A percentile compares a stretch with the other conserved stretches of the same genome.
Conservation (phyloP, 2,797 vertebrate genomes). For the Smutsia gigantea region DNA sequence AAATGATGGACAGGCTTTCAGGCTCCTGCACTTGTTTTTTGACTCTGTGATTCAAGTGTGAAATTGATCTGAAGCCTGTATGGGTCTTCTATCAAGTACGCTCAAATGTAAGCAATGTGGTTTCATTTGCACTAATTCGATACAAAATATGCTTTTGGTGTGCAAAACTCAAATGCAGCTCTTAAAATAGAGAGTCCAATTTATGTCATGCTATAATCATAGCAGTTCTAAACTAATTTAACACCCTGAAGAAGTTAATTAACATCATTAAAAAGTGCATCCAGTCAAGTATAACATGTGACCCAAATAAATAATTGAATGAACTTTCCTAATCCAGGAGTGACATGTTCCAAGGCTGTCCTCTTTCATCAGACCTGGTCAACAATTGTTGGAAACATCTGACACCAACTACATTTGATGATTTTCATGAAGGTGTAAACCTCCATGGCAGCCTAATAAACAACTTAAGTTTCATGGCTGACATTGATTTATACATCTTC, state of each 20-base stretch:
- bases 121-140: conserved; percentile 72
- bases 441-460: conserved; percentile 84
- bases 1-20: conserved; percentile 70
- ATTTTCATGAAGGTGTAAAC: conserved; percentile 86
- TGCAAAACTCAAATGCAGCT: conserved; percentile 68
- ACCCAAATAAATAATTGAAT: conserved; percentile 89
- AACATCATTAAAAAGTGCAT: conserved; percentile 89
- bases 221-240: conserved; percentile 85
- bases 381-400: conserved; percentile 84
- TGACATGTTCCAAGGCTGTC: conserved; percentile 84
- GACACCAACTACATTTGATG: conserved; percentile 78
- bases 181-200: conserved; percentile 66
- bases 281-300: conserved; percentile 87
- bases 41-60: conserved; percentile 77
- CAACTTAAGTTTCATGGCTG: conserved; percentile 86
- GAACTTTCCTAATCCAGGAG: conserved; percentile 81
- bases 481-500: conserved; percentile 90
- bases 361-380: conserved; percentile 86
- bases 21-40: conserved; percentile 61
- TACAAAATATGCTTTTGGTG: conserved; percentile 66
- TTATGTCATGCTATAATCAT: conserved; percentile 83
- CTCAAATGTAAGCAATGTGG: conserved; percentile 52
- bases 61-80: conserved; percentile 71
- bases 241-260: conserved; percentile 89
- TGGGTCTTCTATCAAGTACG: conserved; percentile 75